Conservation (phyloP, 92 coral and sea anemone species). For the Palythoa grandis region DNA sequence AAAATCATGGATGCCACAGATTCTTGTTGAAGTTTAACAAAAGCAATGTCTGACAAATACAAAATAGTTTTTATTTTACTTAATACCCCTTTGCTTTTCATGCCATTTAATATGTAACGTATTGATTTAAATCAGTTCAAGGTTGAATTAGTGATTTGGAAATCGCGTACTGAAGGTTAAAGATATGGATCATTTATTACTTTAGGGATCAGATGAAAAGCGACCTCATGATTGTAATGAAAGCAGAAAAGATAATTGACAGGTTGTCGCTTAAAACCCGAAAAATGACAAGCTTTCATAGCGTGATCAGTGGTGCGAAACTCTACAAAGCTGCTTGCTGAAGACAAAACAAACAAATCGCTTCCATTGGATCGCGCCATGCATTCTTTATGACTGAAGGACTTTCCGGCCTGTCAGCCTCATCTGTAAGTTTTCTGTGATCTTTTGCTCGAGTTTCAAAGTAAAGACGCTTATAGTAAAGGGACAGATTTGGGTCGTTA, state of each 20-base stretch:
- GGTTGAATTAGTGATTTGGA: not conserved
- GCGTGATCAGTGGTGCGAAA: conserved; percentile 23
- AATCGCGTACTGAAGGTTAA: not conserved
- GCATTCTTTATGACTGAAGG: conserved; percentile 27
- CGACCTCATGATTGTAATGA: not conserved
- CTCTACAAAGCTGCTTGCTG: not conserved
- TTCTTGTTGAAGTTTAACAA: not conserved
- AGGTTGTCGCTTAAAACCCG: not conserved
- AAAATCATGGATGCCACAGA: not conserved
- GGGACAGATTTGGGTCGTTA: conserved; percentile 3
- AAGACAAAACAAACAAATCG: conserved; percentile 16
- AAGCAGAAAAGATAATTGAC: not conserved
- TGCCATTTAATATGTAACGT: not conserved
- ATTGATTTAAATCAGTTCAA: not conserved
- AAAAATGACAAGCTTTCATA: not conserved
- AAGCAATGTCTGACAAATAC: not conserved
- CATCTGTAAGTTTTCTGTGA: conserved; percentile 11
- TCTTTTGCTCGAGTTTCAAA: conserved; percentile 20
- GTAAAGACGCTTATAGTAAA: not conserved
- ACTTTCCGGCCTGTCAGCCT: conserved; percentile 8
- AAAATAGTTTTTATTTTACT: not conserved
- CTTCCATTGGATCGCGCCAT: conserved; percentile 15
- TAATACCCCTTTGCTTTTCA: not conserved
- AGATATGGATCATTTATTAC: not conserved
- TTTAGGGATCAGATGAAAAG: not conserved